These are phyloP conservation scores for Calyptommatus sinebrachiatus DNA, from an alignment of 2,113 vertebrate species.

Conservation along the genomic window DNA sequence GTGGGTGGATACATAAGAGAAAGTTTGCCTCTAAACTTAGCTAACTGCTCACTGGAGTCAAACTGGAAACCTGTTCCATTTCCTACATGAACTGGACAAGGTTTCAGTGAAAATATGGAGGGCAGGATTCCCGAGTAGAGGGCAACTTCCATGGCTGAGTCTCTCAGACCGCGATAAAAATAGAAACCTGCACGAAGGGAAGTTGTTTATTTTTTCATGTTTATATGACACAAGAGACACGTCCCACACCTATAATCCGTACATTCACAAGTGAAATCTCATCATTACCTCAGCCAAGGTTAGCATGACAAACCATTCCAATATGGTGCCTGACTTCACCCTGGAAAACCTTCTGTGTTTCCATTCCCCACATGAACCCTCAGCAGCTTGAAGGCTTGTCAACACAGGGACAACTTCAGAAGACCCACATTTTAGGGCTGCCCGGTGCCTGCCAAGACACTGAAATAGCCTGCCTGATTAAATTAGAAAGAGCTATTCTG, in stretches of 20 bases:
- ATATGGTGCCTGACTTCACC: fast-evolving
- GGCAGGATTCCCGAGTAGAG: not conserved
- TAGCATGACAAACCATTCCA: not conserved
- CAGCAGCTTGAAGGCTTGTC: constrained; percentile 7
- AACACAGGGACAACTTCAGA: constrained; percentile 13
- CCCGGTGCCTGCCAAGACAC: constrained; percentile 7
- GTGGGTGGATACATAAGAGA: too few species aligned
- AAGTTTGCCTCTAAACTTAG: too few species aligned
- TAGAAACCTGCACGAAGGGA: not conserved
- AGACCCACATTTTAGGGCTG: not conserved
- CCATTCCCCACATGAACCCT: not conserved
- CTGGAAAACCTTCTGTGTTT: not conserved
- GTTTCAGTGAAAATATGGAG: too few species aligned
- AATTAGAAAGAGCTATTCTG: constrained; percentile 45
- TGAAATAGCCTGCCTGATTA: constrained; percentile 39
- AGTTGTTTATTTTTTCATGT: not conserved
- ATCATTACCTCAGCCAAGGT: not conserved
- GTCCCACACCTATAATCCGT: not conserved
- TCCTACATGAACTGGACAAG: too few species aligned
- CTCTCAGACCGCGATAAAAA: not conserved
- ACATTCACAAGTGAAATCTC: not conserved
- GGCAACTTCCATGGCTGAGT: not conserved
- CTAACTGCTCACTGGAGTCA: too few species aligned
- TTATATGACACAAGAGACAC: not conserved
- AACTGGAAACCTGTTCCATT: too few species aligned